Conservation (phyloP, 2,888 invertebrate species). For the Tipula vernalis region DNA sequence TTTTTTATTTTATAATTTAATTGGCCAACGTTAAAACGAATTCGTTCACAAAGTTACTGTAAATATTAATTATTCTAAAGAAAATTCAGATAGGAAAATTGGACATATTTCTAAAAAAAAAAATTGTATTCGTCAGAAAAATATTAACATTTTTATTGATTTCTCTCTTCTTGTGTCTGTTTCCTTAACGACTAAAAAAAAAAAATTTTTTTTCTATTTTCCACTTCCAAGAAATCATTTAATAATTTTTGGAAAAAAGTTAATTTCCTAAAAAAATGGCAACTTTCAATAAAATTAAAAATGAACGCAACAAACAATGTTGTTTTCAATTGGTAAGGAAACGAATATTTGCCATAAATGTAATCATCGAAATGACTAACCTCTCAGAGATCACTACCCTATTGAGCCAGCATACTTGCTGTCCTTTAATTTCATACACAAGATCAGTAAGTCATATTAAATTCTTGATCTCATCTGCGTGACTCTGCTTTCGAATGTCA, state of each 20-base stretch:
- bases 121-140: background rate
- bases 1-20: background rate
- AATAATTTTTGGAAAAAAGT: background rate
- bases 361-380: too few species aligned
- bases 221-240: background rate
- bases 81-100: background rate
- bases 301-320: background rate
- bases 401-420: too few species aligned
- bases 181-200: background rate
- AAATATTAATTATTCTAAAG: background rate
- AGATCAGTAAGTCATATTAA: too few species aligned
- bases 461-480: too few species aligned
- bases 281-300: background rate
- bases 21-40: background rate
- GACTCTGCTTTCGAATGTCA: too few species aligned
- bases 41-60: background rate
- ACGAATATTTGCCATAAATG: too few species aligned
- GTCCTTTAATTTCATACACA: too few species aligned
- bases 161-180: background rate
- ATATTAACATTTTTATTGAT: background rate
- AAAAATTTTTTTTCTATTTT: background rate
- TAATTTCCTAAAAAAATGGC: background rate
- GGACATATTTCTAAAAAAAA: background rate
- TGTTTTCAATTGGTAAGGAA: background rate
- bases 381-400: too few species aligned